Evolutionary conservation across 1,140 invertebrate genomes (phyloP), one percentile per base, ranked within the genome.

Genomic region (Procambarus virginalis): DNA sequence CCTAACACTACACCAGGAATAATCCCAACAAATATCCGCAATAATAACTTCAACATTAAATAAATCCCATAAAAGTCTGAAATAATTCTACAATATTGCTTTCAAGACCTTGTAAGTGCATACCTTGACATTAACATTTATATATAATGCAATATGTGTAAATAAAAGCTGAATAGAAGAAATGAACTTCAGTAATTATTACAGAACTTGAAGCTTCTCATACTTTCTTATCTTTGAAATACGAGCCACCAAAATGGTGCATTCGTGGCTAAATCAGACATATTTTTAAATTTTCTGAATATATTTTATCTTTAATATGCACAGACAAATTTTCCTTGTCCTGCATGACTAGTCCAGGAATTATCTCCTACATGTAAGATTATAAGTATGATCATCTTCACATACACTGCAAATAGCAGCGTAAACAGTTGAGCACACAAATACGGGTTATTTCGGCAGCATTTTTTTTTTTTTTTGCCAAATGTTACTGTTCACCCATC

Each of bases 281-380:
- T 64, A 64, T 20, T 64, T 64, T 64, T 58, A 34, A 64, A 17
- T 20, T 20, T 64, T 64, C 5, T 4, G 12, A 58, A 64, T 64
- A 64, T 17, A 64, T 20, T 58, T 58, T 58, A 58, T 58, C 17
- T 68, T 68, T 68, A 68, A 4, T 17, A 12, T 68, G 64, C 68
- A 73, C 2, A 34, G 34, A 14, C 22, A 73, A 73, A 73, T 9
- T 73, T 55, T 55, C 12, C 8, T 3, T 45, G 68, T 20, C 68
- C 68, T 73, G 22, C n/a, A 73, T 34, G 68, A 73, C 68, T 73
- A 73, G 68, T 73, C 34, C 68, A 34, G 68, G n/a, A 73, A 73
- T 73, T 34, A 10, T 68, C 64, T 17, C 12, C 64, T 17, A 68
- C 4, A 68, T 68, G 17, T 17, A 68, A 68, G 12, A 68, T 17